Base-by-base conservation (phyloP, 2,888 invertebrate species). In the Clostera curtula region DNA sequence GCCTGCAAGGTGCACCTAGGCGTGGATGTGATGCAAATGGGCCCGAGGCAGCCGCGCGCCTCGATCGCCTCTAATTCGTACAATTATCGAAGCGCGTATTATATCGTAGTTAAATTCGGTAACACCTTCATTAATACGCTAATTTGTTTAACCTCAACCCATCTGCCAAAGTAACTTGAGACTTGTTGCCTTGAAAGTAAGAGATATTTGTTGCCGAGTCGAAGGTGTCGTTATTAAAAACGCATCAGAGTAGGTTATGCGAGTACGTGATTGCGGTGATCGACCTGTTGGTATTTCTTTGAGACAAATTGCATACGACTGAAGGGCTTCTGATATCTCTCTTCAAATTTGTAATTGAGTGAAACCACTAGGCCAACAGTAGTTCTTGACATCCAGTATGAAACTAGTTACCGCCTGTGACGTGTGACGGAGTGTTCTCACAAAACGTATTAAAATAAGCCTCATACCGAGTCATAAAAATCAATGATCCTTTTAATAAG, bases 61-160 rank as follows among this genome's bases (percentile, higher is more conserved):
- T 37, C 36, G 29, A 59, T 65, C 63, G 65, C 34, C 45, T 57
- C 48, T 58, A 57, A 70, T 74, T 68, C 68, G 58, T 70, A 68
- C 66, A 71, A 75, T 74, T 70, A 73, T 70, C 61, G 54, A 51
- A 38, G 42, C 29, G 35, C 35, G 43, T 51, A 53, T 62, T 62
- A 60, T 61, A 64, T 60, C 58, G 63, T 58, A 56, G 54, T 68
- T 72, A 60, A 61, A 62, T 64, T 61, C 38, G 40, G 59, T 46
- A 72, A 73, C 72, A 68, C 68, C 72, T 73, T 65, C 57, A 72
- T 71, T 69, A 69, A 65, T 61, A 55, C 45, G 56, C 43, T 49
- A 47, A 51, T 48, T 45, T 33, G 41, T 40, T 39, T 28, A 31
- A 29, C 29, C 41, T 26, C 17, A 22, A 8, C 7, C 18, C 5